These are phyloP conservation scores for Gerris buenoi DNA, from an alignment of 1,140 invertebrate species.

Conservation along the genomic window DNA sequence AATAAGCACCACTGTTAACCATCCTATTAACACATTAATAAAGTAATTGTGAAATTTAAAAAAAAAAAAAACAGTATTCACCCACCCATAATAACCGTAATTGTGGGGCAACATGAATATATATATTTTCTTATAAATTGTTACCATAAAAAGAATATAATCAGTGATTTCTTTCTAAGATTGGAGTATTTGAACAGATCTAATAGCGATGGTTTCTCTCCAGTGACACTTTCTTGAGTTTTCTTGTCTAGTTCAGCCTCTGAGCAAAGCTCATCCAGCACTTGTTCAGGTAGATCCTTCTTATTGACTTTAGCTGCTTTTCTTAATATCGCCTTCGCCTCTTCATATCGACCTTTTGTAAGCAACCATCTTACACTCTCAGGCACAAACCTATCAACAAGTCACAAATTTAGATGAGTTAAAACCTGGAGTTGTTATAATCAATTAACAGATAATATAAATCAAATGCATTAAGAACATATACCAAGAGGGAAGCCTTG, in stretches of 20 bases:
- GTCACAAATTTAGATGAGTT: no score
- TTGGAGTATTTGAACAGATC: constrained; percentile 56
- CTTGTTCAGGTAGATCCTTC: constrained; percentile 38
- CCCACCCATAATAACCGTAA: no score
- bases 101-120: neutral
- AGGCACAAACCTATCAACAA: constrained; percentile 52
- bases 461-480: no score
- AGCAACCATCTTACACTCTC: constrained; percentile 69
- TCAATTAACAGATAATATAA: no score
- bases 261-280: constrained; percentile 37
- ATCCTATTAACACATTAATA: no score
- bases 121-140: neutral
- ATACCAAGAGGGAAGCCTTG: no score
- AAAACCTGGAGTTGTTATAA: no score
- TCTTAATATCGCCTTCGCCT: constrained; percentile 51
- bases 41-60: no score
- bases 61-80: no score
- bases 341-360: constrained; percentile 50
- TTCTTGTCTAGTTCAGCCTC: constrained; percentile 26
- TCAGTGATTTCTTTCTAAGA: constrained; percentile 49
- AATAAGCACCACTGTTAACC: constrained; percentile 62
- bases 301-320: constrained; percentile 52
- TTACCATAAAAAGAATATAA: constrained; percentile 65
- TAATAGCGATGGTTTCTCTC: constrained; percentile 35
- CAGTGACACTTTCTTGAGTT: constrained; percentile 21